These are phyloP conservation scores for Cheilosia vernalis DNA, from an alignment of 2,888 invertebrate species.

Conservation along the genomic window DNA sequence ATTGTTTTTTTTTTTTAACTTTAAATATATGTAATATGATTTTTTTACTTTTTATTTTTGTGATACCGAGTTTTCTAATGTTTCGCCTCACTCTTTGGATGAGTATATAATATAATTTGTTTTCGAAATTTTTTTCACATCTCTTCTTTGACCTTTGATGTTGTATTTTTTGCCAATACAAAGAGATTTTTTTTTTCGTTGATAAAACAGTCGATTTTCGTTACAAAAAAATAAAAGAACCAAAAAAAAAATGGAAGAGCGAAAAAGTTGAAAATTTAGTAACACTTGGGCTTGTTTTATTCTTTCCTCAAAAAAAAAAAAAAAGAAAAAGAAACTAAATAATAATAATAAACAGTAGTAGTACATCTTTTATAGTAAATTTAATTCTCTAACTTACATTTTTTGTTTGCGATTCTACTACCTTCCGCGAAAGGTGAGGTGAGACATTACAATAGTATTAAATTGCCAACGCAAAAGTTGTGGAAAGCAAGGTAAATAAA, in stretches of 20 bases:
- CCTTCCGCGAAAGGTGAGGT: slow-evolving; percentile 81
- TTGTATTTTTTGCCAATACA: slow-evolving; percentile 8
- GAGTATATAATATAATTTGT: slow-evolving; percentile 45
- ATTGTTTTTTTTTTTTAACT: slow-evolving; percentile 79
- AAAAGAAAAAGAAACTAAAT: not conserved
- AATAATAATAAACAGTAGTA: slow-evolving; percentile 51
- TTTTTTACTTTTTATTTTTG: slow-evolving; percentile 78
- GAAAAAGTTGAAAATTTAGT: slow-evolving; percentile 68
- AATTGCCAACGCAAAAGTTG: slow-evolving; percentile 76
- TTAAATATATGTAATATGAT: slow-evolving; percentile 77
- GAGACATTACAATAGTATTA: slow-evolving; percentile 81
- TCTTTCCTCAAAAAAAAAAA: slow-evolving; percentile 28
- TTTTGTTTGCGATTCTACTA: slow-evolving; percentile 35
- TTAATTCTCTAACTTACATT: slow-evolving; percentile 20
- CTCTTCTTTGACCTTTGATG: slow-evolving; percentile 52
- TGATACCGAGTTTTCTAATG: slow-evolving; percentile 84
- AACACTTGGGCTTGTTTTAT: slow-evolving; percentile 66
- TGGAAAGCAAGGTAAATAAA: slow-evolving; percentile 84
- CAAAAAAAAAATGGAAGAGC: slow-evolving; percentile 48
- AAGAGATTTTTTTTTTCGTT: not conserved
- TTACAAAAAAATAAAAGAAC: slow-evolving; percentile 9
- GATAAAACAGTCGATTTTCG: slow-evolving; percentile 28
- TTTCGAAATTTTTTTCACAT: slow-evolving; percentile 44
- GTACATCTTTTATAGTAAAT: slow-evolving; percentile 23
- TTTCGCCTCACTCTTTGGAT: slow-evolving; percentile 82